Evolutionary conservation across 2,888 invertebrate species (phyloP).

Genomic region (Temnothorax unifasciatus): DNA sequence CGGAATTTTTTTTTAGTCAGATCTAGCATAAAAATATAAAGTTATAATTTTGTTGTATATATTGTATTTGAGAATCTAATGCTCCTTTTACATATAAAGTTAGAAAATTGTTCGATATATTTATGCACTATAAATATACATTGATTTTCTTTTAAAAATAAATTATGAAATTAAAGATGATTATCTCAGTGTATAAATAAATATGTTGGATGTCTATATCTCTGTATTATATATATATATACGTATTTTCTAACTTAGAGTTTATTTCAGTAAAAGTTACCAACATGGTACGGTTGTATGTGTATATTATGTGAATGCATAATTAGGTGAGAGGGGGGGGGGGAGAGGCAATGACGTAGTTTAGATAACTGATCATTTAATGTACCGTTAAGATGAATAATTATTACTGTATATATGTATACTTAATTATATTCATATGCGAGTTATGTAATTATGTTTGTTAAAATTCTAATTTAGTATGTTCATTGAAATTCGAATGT

Average conservation of each 20-base stretch:
- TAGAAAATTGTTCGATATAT: conserved; percentile 23
- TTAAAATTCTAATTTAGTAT: neutral
- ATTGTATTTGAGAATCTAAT: conserved; percentile 36
- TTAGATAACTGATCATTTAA: conserved; percentile 28
- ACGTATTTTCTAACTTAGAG: conserved; percentile 31
- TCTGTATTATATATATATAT: neutral
- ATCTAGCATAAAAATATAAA: conserved; percentile 1
- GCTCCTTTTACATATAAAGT: neutral
- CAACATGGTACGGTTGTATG: conserved; percentile 27
- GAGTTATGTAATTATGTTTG: conserved; percentile 23
- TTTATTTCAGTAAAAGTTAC: conserved; percentile 45
- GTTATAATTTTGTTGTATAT: conserved; percentile 31
- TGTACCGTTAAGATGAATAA: conserved; percentile 5
- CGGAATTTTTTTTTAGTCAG: conserved; percentile 2
- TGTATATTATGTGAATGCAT: conserved; percentile 31
- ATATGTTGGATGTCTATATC: conserved; percentile 27
- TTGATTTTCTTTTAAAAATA: conserved; percentile 7
- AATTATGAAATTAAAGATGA: neutral
- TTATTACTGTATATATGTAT: conserved; percentile 36
- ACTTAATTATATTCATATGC: conserved; percentile 21
- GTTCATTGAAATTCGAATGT: conserved; percentile 23
- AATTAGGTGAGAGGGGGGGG: neutral
- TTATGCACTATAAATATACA: conserved; percentile 19
- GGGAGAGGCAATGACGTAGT: neutral
- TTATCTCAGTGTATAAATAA: neutral